Base-by-base conservation (phyloP, 2,113 vertebrate species). In the Dipodomys stephensi region DNA sequence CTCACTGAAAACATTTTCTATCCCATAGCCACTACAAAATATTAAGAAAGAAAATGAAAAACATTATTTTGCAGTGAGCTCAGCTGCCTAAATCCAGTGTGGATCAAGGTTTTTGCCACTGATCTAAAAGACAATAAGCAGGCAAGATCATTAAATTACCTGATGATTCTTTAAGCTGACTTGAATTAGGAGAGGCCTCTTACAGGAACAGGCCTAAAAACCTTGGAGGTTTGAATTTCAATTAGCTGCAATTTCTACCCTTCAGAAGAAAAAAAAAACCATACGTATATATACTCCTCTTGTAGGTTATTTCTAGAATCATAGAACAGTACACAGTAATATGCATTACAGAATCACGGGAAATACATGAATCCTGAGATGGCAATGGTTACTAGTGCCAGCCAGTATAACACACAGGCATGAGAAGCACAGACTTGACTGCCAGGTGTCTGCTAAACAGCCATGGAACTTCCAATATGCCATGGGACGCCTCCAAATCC, bases 121-220 rank as follows among this genome's bases (percentile, higher is more conserved):
- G 65, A 92, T 79, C 73, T 68, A 85, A 83, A 88, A 91, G 90
- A 78, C 74, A 93, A 81, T 49, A 65, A 84, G 23, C n/a, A 79
- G 30, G 15, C 39, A 94, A 46, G 57, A 46, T 67, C n/a, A 71
- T 83, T 94, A 72, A 81, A 77, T 71, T 82, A 83, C 46, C 18
- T 84, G 73, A 85, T 67, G 27, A 86, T 53, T 91, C 72, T 78
- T 73, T 83, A 93, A 49, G 30, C 1, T 12, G 65, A 94, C 81
- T 0, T 86, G 28, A 83, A 68, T 81, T 78, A 89, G 57, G 27
- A 92, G 78, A 85, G 46, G 35, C 49, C n/a, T 82, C 68, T n/a
- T 49, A 30, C 0, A 68, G 57, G 65, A 90, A 94, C 5, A 78
- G 74, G 53, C 44, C 57, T 69, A 67, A 82, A 73, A 90, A 91